phyloP scores from a whole-genome alignment of 2,888 invertebrate species.

The Euzetes globulus region DNA sequence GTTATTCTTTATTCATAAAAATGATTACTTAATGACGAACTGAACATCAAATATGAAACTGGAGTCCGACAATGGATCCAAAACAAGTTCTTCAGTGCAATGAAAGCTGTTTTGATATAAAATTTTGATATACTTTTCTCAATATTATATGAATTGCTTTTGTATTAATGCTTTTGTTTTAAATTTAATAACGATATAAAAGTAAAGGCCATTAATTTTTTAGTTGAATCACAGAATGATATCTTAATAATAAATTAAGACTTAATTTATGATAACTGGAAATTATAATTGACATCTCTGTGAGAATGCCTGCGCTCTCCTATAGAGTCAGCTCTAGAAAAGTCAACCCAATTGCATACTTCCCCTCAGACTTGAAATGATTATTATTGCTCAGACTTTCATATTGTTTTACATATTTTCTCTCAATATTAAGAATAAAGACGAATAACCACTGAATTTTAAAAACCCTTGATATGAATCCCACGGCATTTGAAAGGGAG shows the following conservation, averaged over 20 bases:
- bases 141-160: not conserved
- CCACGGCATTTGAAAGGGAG: not conserved
- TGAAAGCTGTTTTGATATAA: not conserved
- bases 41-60: not conserved
- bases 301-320: not conserved
- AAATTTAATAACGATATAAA: not conserved
- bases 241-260: too few relatives aligned
- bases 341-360: not conserved
- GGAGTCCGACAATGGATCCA: not conserved
- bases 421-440: not conserved
- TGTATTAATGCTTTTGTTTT: slow-evolving; percentile 7
- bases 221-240: not conserved
- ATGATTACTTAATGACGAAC: slow-evolving; percentile 10
- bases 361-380: not conserved
- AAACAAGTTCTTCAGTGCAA: not conserved
- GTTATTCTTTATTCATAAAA: not conserved
- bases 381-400: not conserved
- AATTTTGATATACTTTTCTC: not conserved
- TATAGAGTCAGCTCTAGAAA: not conserved
- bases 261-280: not conserved
- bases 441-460: not conserved
- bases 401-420: not conserved
- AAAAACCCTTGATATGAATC: not conserved
- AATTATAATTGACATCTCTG: slow-evolving; percentile 2
- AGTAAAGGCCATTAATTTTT: slow-evolving; percentile 6